Evolutionary conservation across 2,113 vertebrate species (phyloP), one percentile per base, ranked within the genome.

Genomic region (Epinephelus cyanopodus): DNA sequence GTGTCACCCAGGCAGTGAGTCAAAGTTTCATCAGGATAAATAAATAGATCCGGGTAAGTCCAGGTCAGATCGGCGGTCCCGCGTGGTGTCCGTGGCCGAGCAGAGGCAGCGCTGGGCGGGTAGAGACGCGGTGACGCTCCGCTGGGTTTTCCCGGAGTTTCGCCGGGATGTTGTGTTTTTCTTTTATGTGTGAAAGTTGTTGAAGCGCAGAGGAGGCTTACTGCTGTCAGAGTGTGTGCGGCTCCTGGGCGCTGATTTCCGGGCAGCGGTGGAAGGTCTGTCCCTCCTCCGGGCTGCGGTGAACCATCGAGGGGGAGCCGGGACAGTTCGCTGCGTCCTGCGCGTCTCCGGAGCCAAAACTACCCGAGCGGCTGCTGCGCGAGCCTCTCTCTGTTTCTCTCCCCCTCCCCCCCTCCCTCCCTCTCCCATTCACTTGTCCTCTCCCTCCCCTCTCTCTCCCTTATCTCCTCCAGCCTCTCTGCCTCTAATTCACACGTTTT

Each of bases 301-400:
- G 89, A 83, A 93, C 83, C 94, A 92, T 93, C 52, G 85, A 88
- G 72, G 73, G 90, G 90, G 89, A 89, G 87, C 87, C 81, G 75
- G 85, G 83, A 90, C 87, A 88, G 81, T 84, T 27, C 87, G 77
- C 84, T 91, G 92, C 82, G 91, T 87, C 84, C 89, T 88, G 85
- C 77, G 90, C 70, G 85, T 81, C 89, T 74, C 83, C 77, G 77
- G 67, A 91, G 92, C 90, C 93, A 83, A 89, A 90, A 91, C 82
- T 91, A 86, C 17, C 57, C 4, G 69, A 74, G 81, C 68, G 21
- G 66, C 21, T 25, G 79, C 84, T 57, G 76, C 29, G 18, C 29
- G 19, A 67, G 69, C 2, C 64, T 70, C 74, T 50, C 85, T 58
- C 76, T 62, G 54, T 7, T 64, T 29, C 68, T 56, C 54, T 11